These are phyloP conservation scores for Drosophila robusta DNA, from an alignment of 2,888 invertebrate species.

Conservation along the genomic window DNA sequence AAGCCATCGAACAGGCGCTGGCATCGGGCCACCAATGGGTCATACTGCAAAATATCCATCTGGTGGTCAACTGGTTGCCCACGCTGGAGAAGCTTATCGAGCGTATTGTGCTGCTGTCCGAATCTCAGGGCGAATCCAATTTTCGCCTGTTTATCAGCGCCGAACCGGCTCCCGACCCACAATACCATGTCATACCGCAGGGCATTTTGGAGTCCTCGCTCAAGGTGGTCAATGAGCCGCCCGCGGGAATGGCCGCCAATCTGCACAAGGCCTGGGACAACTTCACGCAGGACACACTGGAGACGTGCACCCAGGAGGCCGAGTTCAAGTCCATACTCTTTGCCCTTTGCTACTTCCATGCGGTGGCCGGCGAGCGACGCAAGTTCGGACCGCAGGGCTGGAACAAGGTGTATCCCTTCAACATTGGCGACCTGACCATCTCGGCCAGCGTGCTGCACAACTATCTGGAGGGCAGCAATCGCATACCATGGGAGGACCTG, in stretches of 20 bases:
- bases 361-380: slow-evolving; percentile 95
- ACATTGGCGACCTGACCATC: slow-evolving; percentile 95
- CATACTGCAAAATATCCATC: slow-evolving; percentile 96
- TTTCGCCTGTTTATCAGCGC: slow-evolving; percentile 94
- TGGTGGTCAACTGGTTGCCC: slow-evolving; percentile 95
- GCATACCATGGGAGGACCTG: slow-evolving; percentile 97
- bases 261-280: slow-evolving; percentile 96
- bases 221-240: slow-evolving; percentile 98
- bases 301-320: slow-evolving; percentile 96
- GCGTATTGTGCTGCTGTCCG: slow-evolving; percentile 89
- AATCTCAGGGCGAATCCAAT: slow-evolving; percentile 81
- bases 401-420: slow-evolving; percentile 93
- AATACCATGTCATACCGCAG: slow-evolving; percentile 89
- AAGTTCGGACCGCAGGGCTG: slow-evolving; percentile 98
- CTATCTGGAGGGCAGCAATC: slow-evolving; percentile 95
- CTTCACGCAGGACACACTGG: slow-evolving; percentile 96
- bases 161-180: slow-evolving; percentile 92
- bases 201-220: slow-evolving; percentile 97
- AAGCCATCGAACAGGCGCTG: slow-evolving; percentile 91
- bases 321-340: slow-evolving; percentile 97
- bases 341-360: slow-evolving; percentile 97
- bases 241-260: slow-evolving; percentile 97
- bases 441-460: slow-evolving; percentile 96
- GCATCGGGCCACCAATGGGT: slow-evolving; percentile 93
- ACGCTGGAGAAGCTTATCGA: slow-evolving; percentile 96